Percentiles rank a stretch among this genome's conserved stretches.
Conservation (phyloP, 2,888 invertebrate species). For the Plebejus anna region DNA sequence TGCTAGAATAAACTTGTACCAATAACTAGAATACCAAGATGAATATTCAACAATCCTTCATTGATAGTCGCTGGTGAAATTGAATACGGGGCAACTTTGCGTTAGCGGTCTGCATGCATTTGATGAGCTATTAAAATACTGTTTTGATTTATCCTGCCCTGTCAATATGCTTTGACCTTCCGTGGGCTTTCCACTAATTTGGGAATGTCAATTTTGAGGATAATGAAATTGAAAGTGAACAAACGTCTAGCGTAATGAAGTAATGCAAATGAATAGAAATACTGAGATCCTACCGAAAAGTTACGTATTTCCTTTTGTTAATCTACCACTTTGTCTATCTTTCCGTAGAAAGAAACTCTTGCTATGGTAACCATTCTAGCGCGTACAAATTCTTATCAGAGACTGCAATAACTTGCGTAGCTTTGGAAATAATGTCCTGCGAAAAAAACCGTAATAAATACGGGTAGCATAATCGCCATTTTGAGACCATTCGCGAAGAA, state of each 20-base stretch:
- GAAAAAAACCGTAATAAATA: background rate
- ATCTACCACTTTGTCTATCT: no score
- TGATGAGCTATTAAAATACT: constrained; percentile 17
- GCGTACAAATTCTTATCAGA: no score
- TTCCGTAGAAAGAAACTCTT: no score
- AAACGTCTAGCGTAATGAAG: no score
- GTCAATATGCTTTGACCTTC: background rate
- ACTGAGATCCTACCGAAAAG: no score
- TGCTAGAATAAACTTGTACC: constrained; percentile 19
- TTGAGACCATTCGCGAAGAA: background rate
- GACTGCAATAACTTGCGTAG: no score
- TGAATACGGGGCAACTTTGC: constrained; percentile 16
- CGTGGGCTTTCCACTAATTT: background rate
- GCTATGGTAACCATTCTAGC: no score
- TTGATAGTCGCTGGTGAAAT: constrained; percentile 20
- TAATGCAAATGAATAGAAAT: no score
- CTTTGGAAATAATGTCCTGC: no score
- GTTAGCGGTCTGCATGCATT: constrained; percentile 12
- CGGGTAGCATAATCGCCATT: background rate
- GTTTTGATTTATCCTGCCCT: constrained; percentile 1
- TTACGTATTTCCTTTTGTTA: no score
- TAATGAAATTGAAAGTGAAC: no score
- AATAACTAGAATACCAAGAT: constrained; percentile 15
- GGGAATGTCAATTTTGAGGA: background rate
- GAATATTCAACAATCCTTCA: constrained; percentile 18